phyloP scores from a whole-genome alignment of 2,797 vertebrate species.

The Enteromius afrohamiltoni region DNA sequence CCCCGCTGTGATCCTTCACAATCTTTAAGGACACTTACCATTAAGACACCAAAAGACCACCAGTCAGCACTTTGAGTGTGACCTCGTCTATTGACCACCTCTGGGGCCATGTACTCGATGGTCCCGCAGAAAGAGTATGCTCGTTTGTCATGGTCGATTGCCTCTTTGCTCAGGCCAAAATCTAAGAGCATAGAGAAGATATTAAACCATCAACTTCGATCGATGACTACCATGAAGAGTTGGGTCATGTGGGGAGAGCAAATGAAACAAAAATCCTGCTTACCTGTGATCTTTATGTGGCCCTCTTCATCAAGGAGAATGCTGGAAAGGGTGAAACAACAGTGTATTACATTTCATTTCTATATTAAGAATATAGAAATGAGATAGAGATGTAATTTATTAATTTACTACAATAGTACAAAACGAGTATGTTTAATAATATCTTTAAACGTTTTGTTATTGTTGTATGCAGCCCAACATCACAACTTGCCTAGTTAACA shows the following conservation, averaged over 20 bases:
- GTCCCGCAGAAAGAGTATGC: conserved; percentile 98
- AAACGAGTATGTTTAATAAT: background rate
- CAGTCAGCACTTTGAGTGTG: conserved; percentile 97
- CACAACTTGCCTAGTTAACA: background rate
- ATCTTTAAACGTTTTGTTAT: background rate
- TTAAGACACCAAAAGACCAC: conserved; percentile 98
- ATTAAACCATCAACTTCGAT: background rate
- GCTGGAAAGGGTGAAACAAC: conserved; percentile 70
- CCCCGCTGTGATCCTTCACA: background rate
- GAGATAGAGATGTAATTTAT: background rate
- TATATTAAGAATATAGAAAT: background rate
- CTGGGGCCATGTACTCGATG: conserved; percentile 98
- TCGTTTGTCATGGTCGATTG: conserved; percentile 93
- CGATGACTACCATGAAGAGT: conserved; percentile 1
- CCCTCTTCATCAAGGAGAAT: conserved; percentile 97
- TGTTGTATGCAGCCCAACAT: background rate
- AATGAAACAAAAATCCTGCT: conserved; percentile 42
- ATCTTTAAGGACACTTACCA: conserved; percentile 77
- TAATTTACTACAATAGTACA: background rate
- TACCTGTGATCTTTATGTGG: conserved; percentile 96
- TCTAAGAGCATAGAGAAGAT: conserved; percentile 72
- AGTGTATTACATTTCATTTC: conserved; percentile 8
- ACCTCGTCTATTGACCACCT: conserved; percentile 94
- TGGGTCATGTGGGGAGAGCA: background rate
- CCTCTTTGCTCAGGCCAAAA: conserved; percentile 96